Evolutionary conservation across 2,888 invertebrate genomes (phyloP).

Genomic region (Pristionchus japonicus): DNA sequence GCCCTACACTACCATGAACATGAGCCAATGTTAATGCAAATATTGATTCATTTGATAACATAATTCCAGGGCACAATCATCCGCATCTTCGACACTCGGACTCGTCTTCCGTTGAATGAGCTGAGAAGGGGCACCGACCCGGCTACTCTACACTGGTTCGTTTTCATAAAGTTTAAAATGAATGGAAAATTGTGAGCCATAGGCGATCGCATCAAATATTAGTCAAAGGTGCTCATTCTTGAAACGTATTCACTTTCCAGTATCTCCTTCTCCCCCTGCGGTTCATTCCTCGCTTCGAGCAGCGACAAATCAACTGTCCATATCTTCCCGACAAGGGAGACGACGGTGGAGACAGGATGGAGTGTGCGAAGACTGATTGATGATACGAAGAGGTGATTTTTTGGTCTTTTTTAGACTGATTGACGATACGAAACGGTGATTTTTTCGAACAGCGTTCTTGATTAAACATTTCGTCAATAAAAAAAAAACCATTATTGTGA

Average conservation of each 20-base stretch:
- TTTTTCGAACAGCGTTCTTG: too few species aligned
- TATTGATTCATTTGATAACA: neutral
- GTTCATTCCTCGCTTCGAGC: constrained; percentile 86
- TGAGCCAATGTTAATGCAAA: too few species aligned
- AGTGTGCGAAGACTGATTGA: constrained; percentile 11
- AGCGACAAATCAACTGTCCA: constrained; percentile 91
- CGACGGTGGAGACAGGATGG: constrained; percentile 79
- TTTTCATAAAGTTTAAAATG: too few species aligned
- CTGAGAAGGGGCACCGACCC: constrained; percentile 87
- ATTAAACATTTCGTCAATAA: neutral
- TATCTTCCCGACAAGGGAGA: constrained; percentile 86
- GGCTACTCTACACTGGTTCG: constrained; percentile 86
- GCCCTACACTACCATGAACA: too few species aligned
- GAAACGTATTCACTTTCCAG: too few species aligned
- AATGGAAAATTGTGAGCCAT: too few species aligned
- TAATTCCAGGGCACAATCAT: constrained; percentile 83
- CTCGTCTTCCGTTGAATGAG: constrained; percentile 83
- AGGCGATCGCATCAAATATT: too few species aligned
- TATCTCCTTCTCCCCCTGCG: constrained; percentile 85
- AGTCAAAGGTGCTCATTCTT: too few species aligned
- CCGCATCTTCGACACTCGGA: constrained; percentile 85
- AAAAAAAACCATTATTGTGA: neutral
- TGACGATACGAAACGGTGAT: constrained; percentile 36
- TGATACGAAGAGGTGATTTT: constrained; percentile 12
- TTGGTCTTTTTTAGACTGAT: neutral